A percentile compares a stretch with the other conserved stretches of the same genome.
Conservation (phyloP, 2,888 invertebrate genomes). For the Thera obeliscata region DNA sequence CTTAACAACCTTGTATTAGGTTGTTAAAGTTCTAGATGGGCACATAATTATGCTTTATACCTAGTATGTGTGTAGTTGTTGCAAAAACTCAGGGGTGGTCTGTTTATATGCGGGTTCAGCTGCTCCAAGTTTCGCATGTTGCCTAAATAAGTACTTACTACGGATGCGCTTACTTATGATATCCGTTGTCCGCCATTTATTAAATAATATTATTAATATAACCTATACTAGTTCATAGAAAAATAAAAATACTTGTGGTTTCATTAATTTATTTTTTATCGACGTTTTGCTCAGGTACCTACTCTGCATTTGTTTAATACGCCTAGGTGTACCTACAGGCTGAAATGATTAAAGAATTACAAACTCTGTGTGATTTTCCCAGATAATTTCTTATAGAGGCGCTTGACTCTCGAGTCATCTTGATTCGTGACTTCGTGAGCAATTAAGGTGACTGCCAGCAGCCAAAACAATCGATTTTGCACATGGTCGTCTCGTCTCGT, state of each 20-base stretch:
- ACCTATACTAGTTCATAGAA: not conserved
- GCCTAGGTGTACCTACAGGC: no score
- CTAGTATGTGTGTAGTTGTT: slow-evolving; percentile 48
- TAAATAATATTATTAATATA: not conserved
- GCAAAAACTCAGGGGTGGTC: slow-evolving; percentile 72
- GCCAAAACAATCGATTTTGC: slow-evolving; percentile 83
- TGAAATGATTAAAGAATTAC: slow-evolving; percentile 11
- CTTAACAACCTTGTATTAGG: not conserved
- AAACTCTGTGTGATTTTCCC: slow-evolving; percentile 26
- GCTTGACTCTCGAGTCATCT: slow-evolving; percentile 70
- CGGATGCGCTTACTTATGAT: slow-evolving; percentile 66
- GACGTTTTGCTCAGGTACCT: no score
- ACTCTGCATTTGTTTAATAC: no score
- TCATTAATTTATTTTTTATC: no score
- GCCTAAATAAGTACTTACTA: slow-evolving; percentile 40
- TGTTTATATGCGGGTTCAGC: slow-evolving; percentile 78
- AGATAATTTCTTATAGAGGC: slow-evolving; percentile 57
- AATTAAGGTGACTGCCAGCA: slow-evolving; percentile 81
- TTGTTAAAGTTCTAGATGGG: not conserved
- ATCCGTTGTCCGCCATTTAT: slow-evolving; percentile 36
- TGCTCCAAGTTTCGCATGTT: slow-evolving; percentile 65
- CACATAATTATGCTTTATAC: slow-evolving; percentile 8
- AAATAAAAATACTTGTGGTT: not conserved
- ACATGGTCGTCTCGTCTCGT: slow-evolving; percentile 73
- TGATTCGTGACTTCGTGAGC: slow-evolving; percentile 78